Percentiles rank a stretch among this genome's conserved stretches.
phyloP scores from a whole-genome alignment of 2,113 vertebrate species.

The Corythaixoides concolor region DNA sequence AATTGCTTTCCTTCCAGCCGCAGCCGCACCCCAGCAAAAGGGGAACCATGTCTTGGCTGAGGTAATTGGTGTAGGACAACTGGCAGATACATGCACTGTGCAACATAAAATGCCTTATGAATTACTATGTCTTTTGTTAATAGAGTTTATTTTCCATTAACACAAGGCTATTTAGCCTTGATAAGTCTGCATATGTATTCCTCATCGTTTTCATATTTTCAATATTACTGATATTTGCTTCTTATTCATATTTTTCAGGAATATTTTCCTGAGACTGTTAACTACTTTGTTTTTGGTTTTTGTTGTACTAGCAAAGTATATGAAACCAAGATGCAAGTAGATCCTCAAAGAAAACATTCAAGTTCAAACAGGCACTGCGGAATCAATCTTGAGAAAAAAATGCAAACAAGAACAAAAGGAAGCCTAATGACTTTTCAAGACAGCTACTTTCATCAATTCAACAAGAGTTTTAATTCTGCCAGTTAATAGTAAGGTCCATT shows the following conservation, averaged over 20 bases:
- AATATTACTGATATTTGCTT: neutral
- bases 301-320: neutral
- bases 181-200: neutral
- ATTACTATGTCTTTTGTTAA: neutral
- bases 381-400: constrained; percentile 25
- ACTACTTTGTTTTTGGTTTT: neutral
- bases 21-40: neutral
- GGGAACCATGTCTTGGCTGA: constrained; percentile 18
- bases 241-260: neutral
- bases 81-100: neutral
- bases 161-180: neutral
- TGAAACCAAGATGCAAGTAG: neutral
- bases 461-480: constrained; percentile 38
- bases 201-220: neutral
- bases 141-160: neutral
- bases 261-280: neutral
- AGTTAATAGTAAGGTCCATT: constrained; percentile 25
- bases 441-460: constrained; percentile 33
- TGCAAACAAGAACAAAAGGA: constrained; percentile 29
- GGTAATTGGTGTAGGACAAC: constrained; percentile 55
- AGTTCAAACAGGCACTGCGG: constrained; percentile 40
- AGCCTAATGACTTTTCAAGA: constrained; percentile 37
- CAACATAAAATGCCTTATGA: neutral
- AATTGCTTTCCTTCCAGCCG: constrained; percentile 44
- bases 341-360: constrained; percentile 40